Evolutionary conservation across 2,797 vertebrate species (phyloP).

Genomic region (Onychomys leucogaster): DNA sequence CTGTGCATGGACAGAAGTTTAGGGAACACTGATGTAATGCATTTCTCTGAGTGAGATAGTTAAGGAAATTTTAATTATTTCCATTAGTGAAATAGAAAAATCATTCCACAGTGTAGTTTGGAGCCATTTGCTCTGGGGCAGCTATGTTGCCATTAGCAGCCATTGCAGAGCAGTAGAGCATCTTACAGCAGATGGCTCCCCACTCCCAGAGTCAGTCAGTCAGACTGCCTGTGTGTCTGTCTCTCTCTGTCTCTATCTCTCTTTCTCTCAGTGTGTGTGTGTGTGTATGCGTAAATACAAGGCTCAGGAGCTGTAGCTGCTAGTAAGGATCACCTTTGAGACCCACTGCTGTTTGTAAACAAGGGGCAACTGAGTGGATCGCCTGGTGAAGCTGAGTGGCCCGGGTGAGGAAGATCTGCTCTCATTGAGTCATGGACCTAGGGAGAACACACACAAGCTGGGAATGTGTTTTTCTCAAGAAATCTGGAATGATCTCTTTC

Average conservation of each 20-base stretch:
- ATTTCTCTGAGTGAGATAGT: neutral
- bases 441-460: neutral
- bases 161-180: neutral
- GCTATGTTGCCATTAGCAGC: neutral
- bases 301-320: neutral
- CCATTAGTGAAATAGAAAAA: neutral
- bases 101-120: neutral
- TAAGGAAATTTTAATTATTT: constrained; percentile 27
- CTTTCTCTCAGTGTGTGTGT: too few species aligned
- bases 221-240: too few species aligned
- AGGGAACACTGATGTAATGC: neutral
- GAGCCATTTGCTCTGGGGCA: neutral
- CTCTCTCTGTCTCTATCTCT: too few species aligned
- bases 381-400: neutral
- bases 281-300: too few species aligned
- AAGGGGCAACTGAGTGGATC: neutral
- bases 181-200: neutral
- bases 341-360: neutral
- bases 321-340: neutral
- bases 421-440: neutral
- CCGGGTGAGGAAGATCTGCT: neutral
- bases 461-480: neutral
- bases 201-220: neutral
- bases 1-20: neutral
- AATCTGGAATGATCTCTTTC: neutral